Evolutionary conservation across 2,888 invertebrate species (phyloP).

Genomic region (Syrista parreyssii): DNA sequence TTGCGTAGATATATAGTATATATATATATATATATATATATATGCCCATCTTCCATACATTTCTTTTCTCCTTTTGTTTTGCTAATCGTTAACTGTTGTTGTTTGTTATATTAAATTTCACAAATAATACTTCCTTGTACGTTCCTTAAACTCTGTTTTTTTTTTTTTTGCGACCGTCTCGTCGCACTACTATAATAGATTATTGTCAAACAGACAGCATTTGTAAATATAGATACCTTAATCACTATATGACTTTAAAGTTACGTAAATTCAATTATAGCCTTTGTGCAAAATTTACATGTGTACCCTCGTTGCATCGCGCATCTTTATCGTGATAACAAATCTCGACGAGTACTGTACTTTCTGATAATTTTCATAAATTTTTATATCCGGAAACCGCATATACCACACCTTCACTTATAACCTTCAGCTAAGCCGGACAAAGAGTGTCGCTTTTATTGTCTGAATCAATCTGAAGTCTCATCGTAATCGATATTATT

Average conservation of each 20-base stretch:
- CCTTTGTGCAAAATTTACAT: slow-evolving; percentile 64
- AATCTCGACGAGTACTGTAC: not conserved
- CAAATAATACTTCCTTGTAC: not conserved
- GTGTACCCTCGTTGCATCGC: slow-evolving; percentile 9
- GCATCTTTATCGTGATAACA: not conserved
- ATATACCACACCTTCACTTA: not conserved
- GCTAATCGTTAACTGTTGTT: not conserved
- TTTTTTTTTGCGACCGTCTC: not conserved
- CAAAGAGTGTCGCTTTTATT: slow-evolving; percentile 16
- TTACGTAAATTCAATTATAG: slow-evolving; percentile 53
- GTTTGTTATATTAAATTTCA: not conserved
- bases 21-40: not conserved
- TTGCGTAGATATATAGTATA: slow-evolving; percentile 7
- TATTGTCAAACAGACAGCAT: slow-evolving; percentile 66
- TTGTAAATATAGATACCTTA: slow-evolving; percentile 43
- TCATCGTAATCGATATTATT: slow-evolving; percentile 22
- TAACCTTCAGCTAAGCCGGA: slow-evolving; percentile 2
- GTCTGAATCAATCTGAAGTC: slow-evolving; percentile 15
- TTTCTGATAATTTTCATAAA: not conserved
- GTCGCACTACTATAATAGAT: slow-evolving; percentile 49
- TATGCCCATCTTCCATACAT: not conserved
- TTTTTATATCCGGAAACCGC: slow-evolving; percentile 1
- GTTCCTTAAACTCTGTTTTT: not conserved
- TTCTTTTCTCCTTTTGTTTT: not conserved
- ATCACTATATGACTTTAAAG: slow-evolving; percentile 34